Evolutionary conservation across 2,113 vertebrate species (phyloP), one percentile per base, ranked within the genome.

Genomic region (Rhea pennata): DNA sequence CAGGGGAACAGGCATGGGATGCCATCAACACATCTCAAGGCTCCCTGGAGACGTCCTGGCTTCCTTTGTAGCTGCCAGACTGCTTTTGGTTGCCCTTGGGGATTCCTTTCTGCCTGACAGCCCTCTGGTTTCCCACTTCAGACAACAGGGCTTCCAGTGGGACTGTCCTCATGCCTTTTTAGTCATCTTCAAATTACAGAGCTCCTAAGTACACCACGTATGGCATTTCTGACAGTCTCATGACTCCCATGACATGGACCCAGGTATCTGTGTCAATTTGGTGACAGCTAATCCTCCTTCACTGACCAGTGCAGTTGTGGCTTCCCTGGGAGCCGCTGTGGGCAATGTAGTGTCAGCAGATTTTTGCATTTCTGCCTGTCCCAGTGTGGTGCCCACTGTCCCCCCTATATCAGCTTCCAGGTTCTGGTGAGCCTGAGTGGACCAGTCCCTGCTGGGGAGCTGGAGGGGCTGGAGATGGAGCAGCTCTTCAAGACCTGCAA

Each of bases 151-250:
- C 23, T 24, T 39, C 40, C 26, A 27, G 10, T 1, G 6, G 61
- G 54, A 46, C 19, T 31, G 8, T 50, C 61, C 82, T 82, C 7
- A 0, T 0, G 0, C 53, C 20, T 31, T 40, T 77, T 31, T 9
- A 33, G 33, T 58, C 26, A 23, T 13, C 82, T 50, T 88, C 62
- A 76, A 29, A 27, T 64, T 11, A 27, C 46, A 75, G 61, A 72
- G 39, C 39, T 69, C 31, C 26, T 0, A 1, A 39, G 9, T 2
- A 1, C 20, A 31, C 56, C 26, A 13, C 2, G 5, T 23, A 2
- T 0, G 1, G 44, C 70, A 6, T 62, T 78, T 53, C 40, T 2
- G 0, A 64, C 71, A 75, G n/a, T 21, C 58, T 19, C 2, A 0
- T 5, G 2, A 5, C 51, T 75, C 72, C 16, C 1, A 0, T 46